Evolutionary conservation across 1,140 invertebrate genomes (phyloP), one percentile per base, ranked within the genome.

Genomic region (Xylocopa sonorina): DNA sequence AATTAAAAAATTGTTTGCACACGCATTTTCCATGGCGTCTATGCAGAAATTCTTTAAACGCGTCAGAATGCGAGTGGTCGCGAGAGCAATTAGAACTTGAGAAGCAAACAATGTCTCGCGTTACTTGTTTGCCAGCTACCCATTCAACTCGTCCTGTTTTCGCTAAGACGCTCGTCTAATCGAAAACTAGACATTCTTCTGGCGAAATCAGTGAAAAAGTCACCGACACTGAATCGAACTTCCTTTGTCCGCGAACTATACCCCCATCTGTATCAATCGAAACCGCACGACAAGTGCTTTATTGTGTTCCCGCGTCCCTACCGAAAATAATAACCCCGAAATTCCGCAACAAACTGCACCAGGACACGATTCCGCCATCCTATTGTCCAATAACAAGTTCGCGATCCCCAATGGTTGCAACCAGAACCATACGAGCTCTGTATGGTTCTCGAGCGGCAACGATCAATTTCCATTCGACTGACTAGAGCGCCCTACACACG

Each of bases 281-380:
- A 57, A 57, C 29, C 27, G 18, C 27, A 57, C 27, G 16, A 16
- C 21, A 32, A 38, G 32, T 60, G n/a, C 21, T 10, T 18, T 18
- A 5, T 0, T 9, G 9, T 34, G 18, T 60, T 9, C 10, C 32
- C 0, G 10, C 32, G 7, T 58, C 57, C 5, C 34, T 41, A 32
- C 14, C 58, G 16, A 9, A 38, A 38, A 62, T 24, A 62, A 34
- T 38, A 34, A n/a, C 41, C 10, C 10, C 1, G 9, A 27, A 66
- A 43, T 29, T 48, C 48, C n/a, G 9, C 48, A 21, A 32, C 43
- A 32, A 66, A 48, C 27, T 48, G 14, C 18, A 29, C 7, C 18
- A n/a, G 63, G 48, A 66, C 63, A 66, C 63, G 63, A 48, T 66
- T 66, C 43, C 14, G 41, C 63, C 27, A 66, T 66, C 27, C 63